Conservation (phyloP, 2,797 vertebrate species). For the Spheniscus humboldti region DNA sequence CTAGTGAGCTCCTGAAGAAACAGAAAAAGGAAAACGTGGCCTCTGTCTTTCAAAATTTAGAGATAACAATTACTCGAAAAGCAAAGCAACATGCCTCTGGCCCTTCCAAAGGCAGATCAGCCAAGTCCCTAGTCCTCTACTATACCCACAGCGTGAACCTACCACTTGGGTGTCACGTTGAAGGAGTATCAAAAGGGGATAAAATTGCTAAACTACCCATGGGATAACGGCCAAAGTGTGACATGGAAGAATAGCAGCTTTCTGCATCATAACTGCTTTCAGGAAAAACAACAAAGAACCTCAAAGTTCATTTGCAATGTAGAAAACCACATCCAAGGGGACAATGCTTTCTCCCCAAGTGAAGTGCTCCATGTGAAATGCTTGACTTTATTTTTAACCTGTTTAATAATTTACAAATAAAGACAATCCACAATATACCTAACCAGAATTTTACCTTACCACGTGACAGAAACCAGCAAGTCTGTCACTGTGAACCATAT, state of each 20-base stretch:
- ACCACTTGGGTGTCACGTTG: fast-evolving
- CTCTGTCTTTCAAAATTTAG: background rate
- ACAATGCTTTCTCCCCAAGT: background rate
- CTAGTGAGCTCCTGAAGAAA: background rate
- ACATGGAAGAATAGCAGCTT: background rate
- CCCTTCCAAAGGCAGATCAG: background rate
- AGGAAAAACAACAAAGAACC: background rate
- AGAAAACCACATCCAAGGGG: background rate
- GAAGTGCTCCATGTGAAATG: background rate
- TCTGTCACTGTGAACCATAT: background rate
- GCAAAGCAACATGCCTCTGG: background rate
- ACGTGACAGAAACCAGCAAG: background rate
- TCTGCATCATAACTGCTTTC: background rate
- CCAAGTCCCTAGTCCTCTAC: background rate
- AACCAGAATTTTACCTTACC: background rate
- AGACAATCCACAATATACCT: background rate
- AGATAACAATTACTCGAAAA: background rate
- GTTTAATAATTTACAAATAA: background rate
- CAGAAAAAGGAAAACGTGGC: background rate
- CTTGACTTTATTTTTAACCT: background rate
- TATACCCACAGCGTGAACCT: background rate
- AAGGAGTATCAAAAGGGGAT: background rate
- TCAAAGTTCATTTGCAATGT: background rate
- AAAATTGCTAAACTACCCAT: background rate
- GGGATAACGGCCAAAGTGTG: background rate